These are phyloP conservation scores for Aurelia sp. DNA, from an alignment of 30 jellyfish, hydroid and myxozoan species.

Conservation along the genomic window DNA sequence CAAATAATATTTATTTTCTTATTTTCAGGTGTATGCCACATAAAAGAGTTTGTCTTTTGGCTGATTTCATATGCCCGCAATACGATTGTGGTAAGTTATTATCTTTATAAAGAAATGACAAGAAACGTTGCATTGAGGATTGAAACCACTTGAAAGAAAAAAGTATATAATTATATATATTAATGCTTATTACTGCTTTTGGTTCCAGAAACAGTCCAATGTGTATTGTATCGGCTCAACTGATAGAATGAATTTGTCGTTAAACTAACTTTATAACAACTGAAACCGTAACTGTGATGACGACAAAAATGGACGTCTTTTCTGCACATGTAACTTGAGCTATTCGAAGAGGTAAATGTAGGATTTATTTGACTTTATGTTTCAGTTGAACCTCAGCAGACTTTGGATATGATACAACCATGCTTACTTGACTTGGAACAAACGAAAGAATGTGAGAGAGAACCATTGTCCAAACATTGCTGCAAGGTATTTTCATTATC, in stretches of 20 bases:
- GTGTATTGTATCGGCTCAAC: no score
- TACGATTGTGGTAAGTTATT: constrained; percentile 60
- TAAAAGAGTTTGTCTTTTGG: constrained; percentile 64
- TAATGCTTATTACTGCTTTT: no score
- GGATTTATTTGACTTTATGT: background rate
- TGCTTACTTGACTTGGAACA: constrained; percentile 31
- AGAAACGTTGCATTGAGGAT: no score
- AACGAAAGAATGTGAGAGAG: constrained; percentile 36
- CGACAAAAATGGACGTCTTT: background rate
- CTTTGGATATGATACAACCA: constrained; percentile 41
- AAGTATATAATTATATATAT: no score
- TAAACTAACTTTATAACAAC: no score
- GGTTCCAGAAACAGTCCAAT: no score
- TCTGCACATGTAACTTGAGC: background rate
- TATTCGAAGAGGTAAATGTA: background rate
- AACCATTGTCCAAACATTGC: constrained; percentile 25
- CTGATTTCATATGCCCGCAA: constrained; percentile 73
- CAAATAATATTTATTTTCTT: background rate
- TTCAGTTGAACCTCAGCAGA: constrained; percentile 34
- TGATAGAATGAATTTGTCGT: no score
- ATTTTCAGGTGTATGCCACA: constrained; percentile 68
- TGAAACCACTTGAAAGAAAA: no score
- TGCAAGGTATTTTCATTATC: constrained; percentile 23
- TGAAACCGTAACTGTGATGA: no score
- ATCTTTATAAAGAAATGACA: no score